Evolutionary conservation across 2,888 invertebrate genomes (phyloP).

Genomic region (Caenorhabditis afra): DNA sequence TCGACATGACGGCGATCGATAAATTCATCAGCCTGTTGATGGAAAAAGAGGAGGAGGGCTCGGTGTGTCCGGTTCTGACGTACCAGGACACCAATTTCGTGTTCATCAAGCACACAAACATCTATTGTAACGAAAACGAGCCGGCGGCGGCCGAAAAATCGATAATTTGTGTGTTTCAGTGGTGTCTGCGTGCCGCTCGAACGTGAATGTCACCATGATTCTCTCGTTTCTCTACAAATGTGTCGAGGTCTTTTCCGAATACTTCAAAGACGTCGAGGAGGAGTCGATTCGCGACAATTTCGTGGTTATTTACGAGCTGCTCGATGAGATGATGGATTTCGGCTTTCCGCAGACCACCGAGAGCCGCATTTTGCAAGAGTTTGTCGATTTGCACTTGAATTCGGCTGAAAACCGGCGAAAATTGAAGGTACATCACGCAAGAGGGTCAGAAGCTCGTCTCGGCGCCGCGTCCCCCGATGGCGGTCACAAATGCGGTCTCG

Average conservation of each 20-base stretch:
- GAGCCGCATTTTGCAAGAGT: conserved; percentile 95
- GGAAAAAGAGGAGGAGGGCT: conserved; percentile 94
- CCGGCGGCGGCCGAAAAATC: neutral
- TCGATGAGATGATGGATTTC: conserved; percentile 97
- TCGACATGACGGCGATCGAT: conserved; percentile 95
- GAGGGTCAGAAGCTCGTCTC: conserved; percentile 97
- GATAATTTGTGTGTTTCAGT: conserved; percentile 69
- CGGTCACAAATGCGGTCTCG: conserved; percentile 99
- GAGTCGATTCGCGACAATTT: conserved; percentile 99
- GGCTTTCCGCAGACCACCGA: conserved; percentile 98
- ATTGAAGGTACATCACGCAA: conserved; percentile 91
- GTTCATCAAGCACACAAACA: conserved; percentile 97
- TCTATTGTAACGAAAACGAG: conserved; percentile 88
- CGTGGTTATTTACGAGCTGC: conserved; percentile 95
- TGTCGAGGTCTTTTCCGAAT: conserved; percentile 93
- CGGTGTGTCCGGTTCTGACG: conserved; percentile 82
- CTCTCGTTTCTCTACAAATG: conserved; percentile 97
- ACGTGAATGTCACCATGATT: conserved; percentile 95
- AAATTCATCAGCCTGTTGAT: conserved; percentile 97
- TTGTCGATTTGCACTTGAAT: conserved; percentile 76
- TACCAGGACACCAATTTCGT: conserved; percentile 88
- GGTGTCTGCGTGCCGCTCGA: conserved; percentile 86
- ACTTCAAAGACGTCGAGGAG: conserved; percentile 91
- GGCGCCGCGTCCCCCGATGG: conserved; percentile 95
- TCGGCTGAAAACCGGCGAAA: neutral